phyloP scores from a whole-genome alignment of 2,888 invertebrate genomes.

The Aporophyla nigra region DNA sequence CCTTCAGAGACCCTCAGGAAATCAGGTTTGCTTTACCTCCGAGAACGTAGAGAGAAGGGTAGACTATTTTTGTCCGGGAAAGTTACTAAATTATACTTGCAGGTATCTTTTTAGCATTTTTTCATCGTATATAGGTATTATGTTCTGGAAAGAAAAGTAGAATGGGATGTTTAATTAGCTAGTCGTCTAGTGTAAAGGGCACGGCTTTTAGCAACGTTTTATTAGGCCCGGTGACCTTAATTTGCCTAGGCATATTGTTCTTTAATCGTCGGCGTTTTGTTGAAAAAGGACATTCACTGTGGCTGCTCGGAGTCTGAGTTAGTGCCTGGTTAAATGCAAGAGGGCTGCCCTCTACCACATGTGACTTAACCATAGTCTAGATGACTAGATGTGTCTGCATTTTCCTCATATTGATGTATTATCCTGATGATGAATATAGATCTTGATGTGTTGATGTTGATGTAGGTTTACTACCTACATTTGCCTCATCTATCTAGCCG shows the following conservation, averaged over 20 bases:
- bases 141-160: slow-evolving; percentile 29
- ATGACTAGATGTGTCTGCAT: background rate
- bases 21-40: slow-evolving; percentile 32
- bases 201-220: slow-evolving; percentile 55
- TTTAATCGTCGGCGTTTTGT: slow-evolving; percentile 36
- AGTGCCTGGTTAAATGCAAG: background rate
- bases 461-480: background rate
- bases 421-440: background rate
- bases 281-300: background rate
- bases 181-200: slow-evolving; percentile 58
- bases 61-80: slow-evolving; percentile 29
- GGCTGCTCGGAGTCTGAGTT: background rate
- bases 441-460: background rate
- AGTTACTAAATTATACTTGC: slow-evolving; percentile 53
- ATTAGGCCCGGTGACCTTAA: slow-evolving; percentile 44
- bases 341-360: background rate
- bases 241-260: slow-evolving; percentile 38
- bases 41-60: slow-evolving; percentile 21
- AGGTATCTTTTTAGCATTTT: slow-evolving; percentile 49
- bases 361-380: background rate
- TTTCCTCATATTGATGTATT: background rate
- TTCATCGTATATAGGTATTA: slow-evolving; percentile 20
- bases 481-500: no score
- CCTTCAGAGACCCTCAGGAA: slow-evolving; percentile 20
- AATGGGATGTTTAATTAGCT: slow-evolving; percentile 67